These are phyloP conservation scores for Pissodes strobi DNA, from an alignment of 1,140 invertebrate species.

Conservation along the genomic window DNA sequence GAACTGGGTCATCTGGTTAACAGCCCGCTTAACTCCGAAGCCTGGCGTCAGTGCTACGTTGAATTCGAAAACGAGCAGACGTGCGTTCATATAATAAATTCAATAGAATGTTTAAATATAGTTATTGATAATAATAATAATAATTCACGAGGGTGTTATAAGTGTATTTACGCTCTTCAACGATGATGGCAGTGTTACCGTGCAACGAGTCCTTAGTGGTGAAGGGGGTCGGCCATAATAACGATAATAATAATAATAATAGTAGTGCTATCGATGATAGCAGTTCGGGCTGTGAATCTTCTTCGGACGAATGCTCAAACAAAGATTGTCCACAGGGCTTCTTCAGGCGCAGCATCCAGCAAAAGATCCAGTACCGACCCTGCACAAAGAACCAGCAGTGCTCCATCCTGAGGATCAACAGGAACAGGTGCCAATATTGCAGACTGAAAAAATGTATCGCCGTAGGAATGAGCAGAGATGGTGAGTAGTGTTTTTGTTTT, in stretches of 20 bases:
- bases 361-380: constrained; percentile 96
- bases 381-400: constrained; percentile 98
- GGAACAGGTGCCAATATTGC: constrained; percentile 97
- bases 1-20: constrained; percentile 69
- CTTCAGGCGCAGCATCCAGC: constrained; percentile 90
- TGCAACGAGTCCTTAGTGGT: constrained; percentile 46
- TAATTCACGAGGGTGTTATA: too few relatives aligned
- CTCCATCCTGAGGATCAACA: constrained; percentile 93
- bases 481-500: constrained; percentile 68
- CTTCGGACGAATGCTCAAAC: constrained; percentile 56
- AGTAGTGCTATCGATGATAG: constrained; percentile 36
- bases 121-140: too few relatives aligned
- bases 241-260: too few relatives aligned
- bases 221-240: too few relatives aligned
- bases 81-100: constrained; percentile 18
- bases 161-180: too few relatives aligned
- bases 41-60: constrained; percentile 55
- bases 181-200: constrained; percentile 53
- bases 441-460: constrained; percentile 97
- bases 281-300: constrained; percentile 64
- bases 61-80: constrained; percentile 48
- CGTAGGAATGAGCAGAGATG: constrained; percentile 97
- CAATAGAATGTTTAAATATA: background rate
- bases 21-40: constrained; percentile 56
- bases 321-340: constrained; percentile 76